A percentile compares a stretch with the other conserved stretches of the same genome.
phyloP scores from a whole-genome alignment of 2,113 vertebrate species.

The Otus sunia region DNA sequence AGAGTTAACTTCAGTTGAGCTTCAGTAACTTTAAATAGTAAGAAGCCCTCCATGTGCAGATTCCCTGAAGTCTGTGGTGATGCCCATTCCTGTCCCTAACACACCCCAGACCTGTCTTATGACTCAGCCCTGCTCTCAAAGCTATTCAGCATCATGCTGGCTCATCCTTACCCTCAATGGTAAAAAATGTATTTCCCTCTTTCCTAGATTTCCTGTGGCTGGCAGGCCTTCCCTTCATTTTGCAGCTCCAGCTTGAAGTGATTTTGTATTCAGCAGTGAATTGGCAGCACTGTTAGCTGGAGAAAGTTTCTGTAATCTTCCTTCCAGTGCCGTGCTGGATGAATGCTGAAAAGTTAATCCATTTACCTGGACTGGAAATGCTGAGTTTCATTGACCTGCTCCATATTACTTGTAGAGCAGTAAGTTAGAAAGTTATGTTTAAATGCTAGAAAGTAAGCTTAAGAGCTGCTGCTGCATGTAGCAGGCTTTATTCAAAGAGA shows the following conservation, averaged over 20 bases:
- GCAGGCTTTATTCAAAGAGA: background rate
- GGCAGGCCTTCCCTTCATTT: background rate
- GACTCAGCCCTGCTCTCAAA: background rate
- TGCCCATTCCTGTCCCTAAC: background rate
- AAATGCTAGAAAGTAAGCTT: background rate
- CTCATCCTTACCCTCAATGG: background rate
- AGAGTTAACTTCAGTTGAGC: background rate
- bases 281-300: background rate
- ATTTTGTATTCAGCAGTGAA: conserved; percentile 15
- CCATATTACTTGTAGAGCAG: background rate
- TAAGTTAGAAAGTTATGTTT: background rate
- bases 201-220: conserved; percentile 27
- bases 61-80: background rate
- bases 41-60: background rate
- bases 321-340: background rate
- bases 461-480: background rate
- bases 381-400: background rate
- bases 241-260: conserved; percentile 31
- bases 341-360: conserved; percentile 17
- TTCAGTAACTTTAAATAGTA: background rate
- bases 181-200: background rate
- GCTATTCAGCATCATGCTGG: background rate
- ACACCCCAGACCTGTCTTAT: background rate
- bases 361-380: background rate
- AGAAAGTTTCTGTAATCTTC: background rate